Evolutionary conservation across 2,113 vertebrate species (phyloP), one percentile per base, ranked within the genome.

Genomic region (Perca schrenkii): DNA sequence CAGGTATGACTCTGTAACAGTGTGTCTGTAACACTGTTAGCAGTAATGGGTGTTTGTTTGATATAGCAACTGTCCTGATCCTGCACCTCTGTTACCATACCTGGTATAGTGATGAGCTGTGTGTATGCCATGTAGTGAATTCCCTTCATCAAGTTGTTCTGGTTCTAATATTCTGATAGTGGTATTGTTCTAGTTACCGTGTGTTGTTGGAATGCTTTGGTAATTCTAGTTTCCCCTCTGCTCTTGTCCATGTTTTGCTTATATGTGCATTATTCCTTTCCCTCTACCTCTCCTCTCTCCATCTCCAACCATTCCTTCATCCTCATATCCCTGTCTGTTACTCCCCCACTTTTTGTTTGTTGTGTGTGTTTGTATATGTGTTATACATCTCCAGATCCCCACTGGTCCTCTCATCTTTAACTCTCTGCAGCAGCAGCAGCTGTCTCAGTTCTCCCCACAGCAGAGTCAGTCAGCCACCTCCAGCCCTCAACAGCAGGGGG

Each of bases 321-420:
- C 73, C 65, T 77, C 34, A 19, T 43, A 34, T 31, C 50, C 64
- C 11, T 36, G 22, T 76, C 64, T 79, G 74, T 74, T 79, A 36
- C 54, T 63, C 46, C 64, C 68, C 53, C 34, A 13, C 43, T 58
- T 50, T 75, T 61, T 82, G 25, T 88, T 52, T 70, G 60, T 81
- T 84, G 49, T 79, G 19, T 89, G 43, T 40, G 21, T 75, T 52
- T 68, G 62, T 66, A 22, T 86, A 16, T 69, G 54, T 89, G 68
- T 77, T 66, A 61, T 52, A 71, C 76, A 53, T 86, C 76, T 88
- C 69, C 91, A 98, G 96, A 95, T 98, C 94, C 96, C 96, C 82
- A 89, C 94, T 72, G 94, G 95, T 60, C 97, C 96, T 70, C 92
- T 97, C 93, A 96, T 96, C 94, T 97, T 98, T 95, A 99, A 98